These are phyloP conservation scores for Ariolimax columbianus DNA, from an alignment of 2,888 invertebrate species.

Conservation along the genomic window DNA sequence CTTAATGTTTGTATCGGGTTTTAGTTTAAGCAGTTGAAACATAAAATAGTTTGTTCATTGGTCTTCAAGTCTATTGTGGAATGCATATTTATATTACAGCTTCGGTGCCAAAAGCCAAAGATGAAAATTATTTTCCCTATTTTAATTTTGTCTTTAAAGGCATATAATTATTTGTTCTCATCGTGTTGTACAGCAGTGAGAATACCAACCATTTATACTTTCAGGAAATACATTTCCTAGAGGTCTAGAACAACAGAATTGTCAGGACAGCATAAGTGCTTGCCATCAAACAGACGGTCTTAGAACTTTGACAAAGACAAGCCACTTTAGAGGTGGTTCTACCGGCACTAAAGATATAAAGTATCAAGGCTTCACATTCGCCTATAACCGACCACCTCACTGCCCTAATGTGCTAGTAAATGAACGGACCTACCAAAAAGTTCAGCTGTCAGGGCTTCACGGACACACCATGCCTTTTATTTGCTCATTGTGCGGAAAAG, in stretches of 20 bases:
- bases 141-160: background rate
- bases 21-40: too few relatives aligned
- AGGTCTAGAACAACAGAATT: background rate
- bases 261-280: background rate
- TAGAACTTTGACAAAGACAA: background rate
- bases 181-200: background rate
- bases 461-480: slow-evolving; percentile 19
- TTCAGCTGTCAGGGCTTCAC: slow-evolving; percentile 19
- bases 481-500: slow-evolving; percentile 41
- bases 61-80: too few relatives aligned
- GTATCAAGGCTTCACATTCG: background rate
- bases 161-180: background rate
- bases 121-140: too few relatives aligned
- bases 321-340: slow-evolving; percentile 2
- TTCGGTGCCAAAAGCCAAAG: too few relatives aligned
- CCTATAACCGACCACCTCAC: background rate
- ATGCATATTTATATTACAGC: too few relatives aligned
- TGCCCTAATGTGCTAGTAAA: background rate
- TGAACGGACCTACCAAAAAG: background rate
- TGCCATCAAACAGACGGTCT: background rate
- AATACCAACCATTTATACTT: slow-evolving; percentile 30
- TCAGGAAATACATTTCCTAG: slow-evolving; percentile 27
- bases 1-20: too few relatives aligned
- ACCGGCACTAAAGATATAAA: background rate
- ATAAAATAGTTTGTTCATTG: too few relatives aligned